Evolutionary conservation across 2,113 vertebrate species (phyloP).

Genomic region (Vidua macroura): DNA sequence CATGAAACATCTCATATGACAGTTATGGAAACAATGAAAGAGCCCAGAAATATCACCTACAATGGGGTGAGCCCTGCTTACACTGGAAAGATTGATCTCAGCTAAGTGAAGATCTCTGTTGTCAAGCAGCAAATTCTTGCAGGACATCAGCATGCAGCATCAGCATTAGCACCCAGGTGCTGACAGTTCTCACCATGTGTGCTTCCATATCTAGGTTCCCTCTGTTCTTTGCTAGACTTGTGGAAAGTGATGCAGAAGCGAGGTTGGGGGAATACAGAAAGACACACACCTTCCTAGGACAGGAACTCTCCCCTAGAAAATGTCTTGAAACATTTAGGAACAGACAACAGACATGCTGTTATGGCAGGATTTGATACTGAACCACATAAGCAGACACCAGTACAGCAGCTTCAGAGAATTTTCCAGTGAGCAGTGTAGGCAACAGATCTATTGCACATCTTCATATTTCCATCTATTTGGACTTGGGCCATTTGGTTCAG

Average conservation of each 20-base stretch:
- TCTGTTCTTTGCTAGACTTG: background rate
- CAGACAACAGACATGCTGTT: slow-evolving; percentile 7
- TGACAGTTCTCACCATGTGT: background rate
- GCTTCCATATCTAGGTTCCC: background rate
- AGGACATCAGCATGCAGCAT: background rate
- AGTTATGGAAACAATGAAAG: background rate
- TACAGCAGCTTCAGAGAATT: slow-evolving; percentile 8
- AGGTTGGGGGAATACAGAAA: background rate
- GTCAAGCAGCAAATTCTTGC: background rate
- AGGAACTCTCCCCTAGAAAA: background rate
- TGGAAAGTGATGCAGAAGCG: background rate
- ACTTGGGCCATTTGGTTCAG: slow-evolving; percentile 69
- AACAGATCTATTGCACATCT: slow-evolving; percentile 66
- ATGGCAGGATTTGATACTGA: slow-evolving; percentile 2
- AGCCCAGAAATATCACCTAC: background rate
- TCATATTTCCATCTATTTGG: slow-evolving; percentile 74
- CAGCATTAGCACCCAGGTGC: background rate
- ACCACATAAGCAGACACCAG: slow-evolving; percentile 21
- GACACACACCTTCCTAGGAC: background rate
- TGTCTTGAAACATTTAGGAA: background rate
- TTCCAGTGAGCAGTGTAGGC: slow-evolving; percentile 19
- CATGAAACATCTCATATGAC: accelerated
- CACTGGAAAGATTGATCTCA: accelerated
- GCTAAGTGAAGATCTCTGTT: background rate
- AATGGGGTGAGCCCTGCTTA: background rate